Evolutionary conservation across 2,888 invertebrate genomes (phyloP), one percentile per base, ranked within the genome.

Genomic region (Antheraea assamensis): DNA sequence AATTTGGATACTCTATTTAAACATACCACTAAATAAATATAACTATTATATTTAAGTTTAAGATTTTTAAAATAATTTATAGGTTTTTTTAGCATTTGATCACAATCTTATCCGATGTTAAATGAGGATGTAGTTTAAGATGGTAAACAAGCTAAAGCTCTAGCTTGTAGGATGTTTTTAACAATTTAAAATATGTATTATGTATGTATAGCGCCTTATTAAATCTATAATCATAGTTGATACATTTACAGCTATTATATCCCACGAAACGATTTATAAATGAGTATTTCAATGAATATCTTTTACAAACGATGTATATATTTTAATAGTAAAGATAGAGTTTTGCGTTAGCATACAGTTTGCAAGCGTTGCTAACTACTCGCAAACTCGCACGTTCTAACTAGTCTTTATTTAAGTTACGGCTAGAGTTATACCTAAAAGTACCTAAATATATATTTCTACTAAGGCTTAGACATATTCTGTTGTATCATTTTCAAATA

Each of bases 291-390:
- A 58, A 58, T 58, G n/a, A 58, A 19, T 58, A 3, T 8, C 3
- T 8, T 3, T 58, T 58, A n/a, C 58, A 10, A 58, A n/a, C 21
- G 8, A 42, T 10, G 42, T 58, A 10, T 58, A 21, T 27, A 61
- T 61, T 61, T 61, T 61, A 68, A 35, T 21, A 5, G 7, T n/a
- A 2, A 35, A 35, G 68, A 68, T 21, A 68, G n/a, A 35, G 35
- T 68, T 68, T n/a, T 68, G 21, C 31, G 68, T 35, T 68, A 35
- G 68, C 68, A 68, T 35, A 31, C 19, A 35, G 68, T 68, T 35
- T 35, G 19, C 68, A 31, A 35, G 35, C 35, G 3, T 2, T 7
- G 64, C 5, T 15, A 68, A 68, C 31, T 68, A 31, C 31, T 35
- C 68, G 21, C 68, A 35, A 68, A n/a, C 68, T 68, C 31, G 35